Conservation (phyloP, 2,797 vertebrate species). For the Florisuga fusca region DNA sequence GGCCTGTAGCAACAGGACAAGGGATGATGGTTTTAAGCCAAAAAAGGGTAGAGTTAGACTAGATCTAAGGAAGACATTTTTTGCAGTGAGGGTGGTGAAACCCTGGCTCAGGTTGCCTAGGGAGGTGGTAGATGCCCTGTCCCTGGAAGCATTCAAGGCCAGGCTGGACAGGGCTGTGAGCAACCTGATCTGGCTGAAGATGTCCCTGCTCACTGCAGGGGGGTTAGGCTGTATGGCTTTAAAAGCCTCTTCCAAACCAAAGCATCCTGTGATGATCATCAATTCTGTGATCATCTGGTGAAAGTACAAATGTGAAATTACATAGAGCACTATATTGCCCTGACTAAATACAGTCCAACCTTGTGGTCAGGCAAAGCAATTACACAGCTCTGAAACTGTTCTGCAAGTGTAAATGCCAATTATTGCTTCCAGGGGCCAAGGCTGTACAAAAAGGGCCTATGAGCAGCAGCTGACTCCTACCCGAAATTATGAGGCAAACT, state of each 20-base stretch:
- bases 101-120: not conserved
- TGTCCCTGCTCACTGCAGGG: too few species aligned
- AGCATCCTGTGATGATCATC: too few species aligned
- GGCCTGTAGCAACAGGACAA: not conserved
- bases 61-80: too few species aligned
- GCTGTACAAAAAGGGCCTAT: not conserved
- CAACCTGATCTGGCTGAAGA: too few species aligned
- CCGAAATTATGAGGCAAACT: not conserved
- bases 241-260: too few species aligned
- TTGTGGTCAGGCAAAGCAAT: not conserved
- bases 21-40: not conserved
- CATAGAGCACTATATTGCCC: not conserved
- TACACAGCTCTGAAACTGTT: not conserved
- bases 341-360: not conserved
- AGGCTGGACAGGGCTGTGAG: not conserved
- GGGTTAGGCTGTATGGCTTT: too few species aligned
- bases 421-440: fast-evolving
- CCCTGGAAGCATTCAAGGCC: not conserved
- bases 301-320: slow-evolving; percentile 9
- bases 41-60: too few species aligned
- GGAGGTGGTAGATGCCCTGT: not conserved
- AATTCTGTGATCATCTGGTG: not conserved
- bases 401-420: not conserved
- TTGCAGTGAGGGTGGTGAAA: not conserved
- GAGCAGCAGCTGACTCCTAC: not conserved